phyloP scores from a whole-genome alignment of 2,113 vertebrate species.

The Trematocara zebra region DNA sequence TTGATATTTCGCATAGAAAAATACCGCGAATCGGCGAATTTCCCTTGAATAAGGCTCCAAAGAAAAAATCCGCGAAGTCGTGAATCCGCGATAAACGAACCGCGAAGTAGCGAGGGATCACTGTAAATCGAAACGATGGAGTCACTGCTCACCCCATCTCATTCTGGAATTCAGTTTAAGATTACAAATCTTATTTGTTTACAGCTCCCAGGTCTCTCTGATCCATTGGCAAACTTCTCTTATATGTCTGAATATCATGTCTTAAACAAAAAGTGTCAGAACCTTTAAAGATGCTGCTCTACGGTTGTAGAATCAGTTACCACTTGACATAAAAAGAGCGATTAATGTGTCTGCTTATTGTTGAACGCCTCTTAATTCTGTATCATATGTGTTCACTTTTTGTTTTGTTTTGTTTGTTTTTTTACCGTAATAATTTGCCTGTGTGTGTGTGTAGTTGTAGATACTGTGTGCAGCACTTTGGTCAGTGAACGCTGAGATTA shows the following conservation, averaged over 20 bases:
- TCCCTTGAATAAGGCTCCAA: too few species aligned
- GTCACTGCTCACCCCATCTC: not conserved
- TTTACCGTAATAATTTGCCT: accelerated
- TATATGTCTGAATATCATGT: not conserved
- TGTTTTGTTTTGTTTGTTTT: not conserved
- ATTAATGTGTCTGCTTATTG: not conserved
- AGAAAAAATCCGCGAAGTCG: too few species aligned
- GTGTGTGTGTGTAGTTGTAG: not conserved
- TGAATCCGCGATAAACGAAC: too few species aligned
- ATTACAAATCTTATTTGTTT: not conserved
- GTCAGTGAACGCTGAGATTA: not conserved
- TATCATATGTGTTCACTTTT: not conserved
- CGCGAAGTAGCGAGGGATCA: too few species aligned
- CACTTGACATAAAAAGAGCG: not conserved
- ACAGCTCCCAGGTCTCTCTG: not conserved
- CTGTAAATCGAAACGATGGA: accelerated
- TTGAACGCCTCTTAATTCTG: not conserved
- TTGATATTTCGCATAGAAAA: too few species aligned
- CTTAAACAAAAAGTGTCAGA: not conserved
- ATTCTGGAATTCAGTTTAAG: not conserved
- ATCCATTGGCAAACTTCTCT: not conserved
- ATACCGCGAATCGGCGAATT: too few species aligned
- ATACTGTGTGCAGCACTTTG: not conserved
- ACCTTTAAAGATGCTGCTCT: not conserved
- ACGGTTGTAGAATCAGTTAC: not conserved